These are phyloP conservation scores for Sanderia malayensis DNA, from an alignment of 30 jellyfish, hydroid and myxozoan genomes.

Conservation along the genomic window DNA sequence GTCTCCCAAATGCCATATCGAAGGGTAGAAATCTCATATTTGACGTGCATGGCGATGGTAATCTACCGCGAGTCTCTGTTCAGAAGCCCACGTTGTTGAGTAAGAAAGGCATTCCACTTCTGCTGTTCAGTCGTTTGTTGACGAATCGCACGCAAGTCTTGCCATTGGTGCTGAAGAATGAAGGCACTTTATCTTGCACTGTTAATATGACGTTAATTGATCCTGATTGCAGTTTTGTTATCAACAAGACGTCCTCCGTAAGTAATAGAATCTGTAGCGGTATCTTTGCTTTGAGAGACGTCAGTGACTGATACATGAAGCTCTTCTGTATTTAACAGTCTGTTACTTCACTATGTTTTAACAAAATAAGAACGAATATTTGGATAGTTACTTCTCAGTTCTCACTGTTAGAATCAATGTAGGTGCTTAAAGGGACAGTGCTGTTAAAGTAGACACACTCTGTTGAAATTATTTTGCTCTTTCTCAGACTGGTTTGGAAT, in stretches of 20 bases:
- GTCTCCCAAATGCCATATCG: conserved; percentile 67
- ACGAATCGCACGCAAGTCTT: conserved; percentile 66
- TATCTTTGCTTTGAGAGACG: too few species aligned
- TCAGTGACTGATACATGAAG: too few species aligned
- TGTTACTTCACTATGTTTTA: too few species aligned
- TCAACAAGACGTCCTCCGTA: too few species aligned
- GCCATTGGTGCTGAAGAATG: conserved; percentile 80
- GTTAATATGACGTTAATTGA: conserved; percentile 68
- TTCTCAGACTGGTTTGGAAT: neutral
- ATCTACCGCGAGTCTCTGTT: conserved; percentile 73
- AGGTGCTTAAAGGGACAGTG: too few species aligned
- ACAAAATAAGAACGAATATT: too few species aligned
- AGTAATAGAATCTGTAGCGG: too few species aligned
- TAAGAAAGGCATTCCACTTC: conserved; percentile 58
- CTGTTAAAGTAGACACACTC: too few species aligned
- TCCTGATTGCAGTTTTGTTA: conserved; percentile 66
- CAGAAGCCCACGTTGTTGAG: conserved; percentile 64
- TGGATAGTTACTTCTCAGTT: too few species aligned
- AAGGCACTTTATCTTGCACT: conserved; percentile 74
- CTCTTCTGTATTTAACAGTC: too few species aligned
- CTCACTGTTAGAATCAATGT: too few species aligned
- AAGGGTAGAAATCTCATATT: conserved; percentile 68
- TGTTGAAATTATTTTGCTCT: neutral
- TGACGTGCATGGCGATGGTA: conserved; percentile 90
- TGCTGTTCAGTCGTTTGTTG: conserved; percentile 73